Conservation (phyloP, 2,113 vertebrate genomes). For the Cheilinus undulatus region DNA sequence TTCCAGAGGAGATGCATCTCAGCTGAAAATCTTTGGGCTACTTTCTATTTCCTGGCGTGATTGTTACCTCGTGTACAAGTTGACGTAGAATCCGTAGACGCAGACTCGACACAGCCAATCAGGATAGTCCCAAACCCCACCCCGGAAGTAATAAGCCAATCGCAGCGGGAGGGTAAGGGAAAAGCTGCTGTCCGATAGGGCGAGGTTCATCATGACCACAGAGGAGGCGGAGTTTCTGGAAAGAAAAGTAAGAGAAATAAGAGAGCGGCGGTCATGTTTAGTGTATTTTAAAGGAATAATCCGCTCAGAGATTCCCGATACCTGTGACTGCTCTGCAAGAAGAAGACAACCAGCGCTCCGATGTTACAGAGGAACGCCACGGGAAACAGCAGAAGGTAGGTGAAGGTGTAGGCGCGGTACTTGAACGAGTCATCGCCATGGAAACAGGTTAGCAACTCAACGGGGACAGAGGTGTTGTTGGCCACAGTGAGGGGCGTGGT, state of each 20-base stretch:
- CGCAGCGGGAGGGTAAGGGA: slow-evolving; percentile 80
- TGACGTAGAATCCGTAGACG: slow-evolving; percentile 79
- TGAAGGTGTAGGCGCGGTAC: slow-evolving; percentile 71
- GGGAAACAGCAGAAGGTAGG: slow-evolving; percentile 75
- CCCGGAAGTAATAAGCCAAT: slow-evolving; percentile 75
- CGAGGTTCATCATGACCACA: slow-evolving; percentile 82
- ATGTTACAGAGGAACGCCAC: slow-evolving; percentile 74
- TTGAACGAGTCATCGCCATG: slow-evolving; percentile 63
- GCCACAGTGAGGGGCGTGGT: accelerated
- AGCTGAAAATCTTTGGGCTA: too few species aligned
- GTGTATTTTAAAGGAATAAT: too few species aligned
- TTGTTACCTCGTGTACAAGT: slow-evolving; percentile 79
- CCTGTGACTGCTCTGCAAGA: slow-evolving; percentile 38
- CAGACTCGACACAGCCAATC: slow-evolving; percentile 81
- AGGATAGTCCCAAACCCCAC: slow-evolving; percentile 68
- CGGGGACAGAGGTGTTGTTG: not conserved
- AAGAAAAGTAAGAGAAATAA: not conserved
- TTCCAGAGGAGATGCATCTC: too few species aligned
- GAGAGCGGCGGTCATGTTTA: not conserved
- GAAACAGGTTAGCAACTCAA: not conserved
- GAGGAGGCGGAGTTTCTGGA: slow-evolving; percentile 60
- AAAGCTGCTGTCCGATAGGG: slow-evolving; percentile 79
- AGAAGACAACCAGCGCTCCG: slow-evolving; percentile 71
- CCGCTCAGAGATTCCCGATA: not conserved
- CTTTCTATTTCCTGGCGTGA: too few species aligned